Evolutionary conservation across 1,140 invertebrate genomes (phyloP), one percentile per base, ranked within the genome.

Genomic region (Pogonognathellus flavescens): DNA sequence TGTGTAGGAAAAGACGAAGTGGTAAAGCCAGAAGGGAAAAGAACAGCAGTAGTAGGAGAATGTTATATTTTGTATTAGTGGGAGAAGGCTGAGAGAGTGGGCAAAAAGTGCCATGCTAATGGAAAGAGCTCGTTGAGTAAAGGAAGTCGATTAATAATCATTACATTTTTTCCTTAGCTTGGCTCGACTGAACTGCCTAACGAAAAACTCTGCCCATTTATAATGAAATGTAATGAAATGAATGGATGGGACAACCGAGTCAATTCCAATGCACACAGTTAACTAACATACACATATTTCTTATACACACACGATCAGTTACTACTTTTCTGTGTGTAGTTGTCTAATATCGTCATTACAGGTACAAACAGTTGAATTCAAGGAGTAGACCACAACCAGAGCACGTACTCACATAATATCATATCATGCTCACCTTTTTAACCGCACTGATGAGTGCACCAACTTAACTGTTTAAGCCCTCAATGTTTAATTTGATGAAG

Each of bases 121-220:
- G 80, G 80, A 81, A 81, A 81, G 80, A 59, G 80, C 80, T 81
- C 80, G 80, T 81, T 81, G 80, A 81, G 50, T 53, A 81, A 81
- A 81, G 80, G 80, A 81, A 81, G 80, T 81, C 80, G 80, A 81
- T 81, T 81, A 81, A 81, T 81, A 81, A 81, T 81, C 80, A 81
- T 81, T 81, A 81, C 52, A 81, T 81, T 81, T 81, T 81, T 81
- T 81, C 80, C 80, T 81, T 25, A 7, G 22, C 50, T 53, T 9
- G 49, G 25, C 16, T 31, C 22, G 53, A 13, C 22, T 76, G 13
- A 31, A 16, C 70, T 76, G 22, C 70, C 70, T 76, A 31, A 81
- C 80, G 80, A 81, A 81, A 81, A 81, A 81, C 55, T 50, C 70
- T 76, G 70, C 70, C 70, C 70, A 76, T 76, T 76, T 76, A 76